Evolutionary conservation across 1,140 invertebrate species (phyloP).

Genomic region (Plutomurus gul): DNA sequence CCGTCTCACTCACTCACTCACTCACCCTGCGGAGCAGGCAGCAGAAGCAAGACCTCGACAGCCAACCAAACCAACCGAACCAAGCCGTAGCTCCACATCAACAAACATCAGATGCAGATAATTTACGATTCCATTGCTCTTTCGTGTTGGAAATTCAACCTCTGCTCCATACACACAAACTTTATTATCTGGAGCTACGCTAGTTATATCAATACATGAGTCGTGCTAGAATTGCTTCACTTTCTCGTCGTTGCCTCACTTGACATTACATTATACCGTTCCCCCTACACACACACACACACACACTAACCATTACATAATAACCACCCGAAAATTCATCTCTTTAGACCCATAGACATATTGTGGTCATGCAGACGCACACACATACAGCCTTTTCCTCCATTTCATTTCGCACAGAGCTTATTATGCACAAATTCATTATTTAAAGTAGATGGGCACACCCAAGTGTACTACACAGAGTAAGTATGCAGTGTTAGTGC

Average conservation of each 20-base stretch:
- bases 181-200: no score
- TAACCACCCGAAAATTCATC: not conserved
- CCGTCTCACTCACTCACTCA: not conserved
- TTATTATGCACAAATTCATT: not conserved
- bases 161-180: not conserved
- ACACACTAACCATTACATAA: not conserved
- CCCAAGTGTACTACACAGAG: not conserved
- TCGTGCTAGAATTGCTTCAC: no score
- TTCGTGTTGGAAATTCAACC: not conserved
- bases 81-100: slow-evolving; percentile 7
- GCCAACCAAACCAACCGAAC: not conserved
- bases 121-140: not conserved
- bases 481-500: no score
- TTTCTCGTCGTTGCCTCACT: not conserved
- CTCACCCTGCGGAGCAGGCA: not conserved
- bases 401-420: no score
- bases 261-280: slow-evolving; percentile 8
- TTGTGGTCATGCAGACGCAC: no score
- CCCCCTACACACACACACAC: no score
- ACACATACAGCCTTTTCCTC: no score
- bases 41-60: not conserved
- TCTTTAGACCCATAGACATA: not conserved
- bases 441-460: not conserved
- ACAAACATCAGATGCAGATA: slow-evolving; percentile 14
- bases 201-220: no score